Evolutionary conservation across 1,140 invertebrate species (phyloP).

Genomic region (Carposina sasakii): DNA sequence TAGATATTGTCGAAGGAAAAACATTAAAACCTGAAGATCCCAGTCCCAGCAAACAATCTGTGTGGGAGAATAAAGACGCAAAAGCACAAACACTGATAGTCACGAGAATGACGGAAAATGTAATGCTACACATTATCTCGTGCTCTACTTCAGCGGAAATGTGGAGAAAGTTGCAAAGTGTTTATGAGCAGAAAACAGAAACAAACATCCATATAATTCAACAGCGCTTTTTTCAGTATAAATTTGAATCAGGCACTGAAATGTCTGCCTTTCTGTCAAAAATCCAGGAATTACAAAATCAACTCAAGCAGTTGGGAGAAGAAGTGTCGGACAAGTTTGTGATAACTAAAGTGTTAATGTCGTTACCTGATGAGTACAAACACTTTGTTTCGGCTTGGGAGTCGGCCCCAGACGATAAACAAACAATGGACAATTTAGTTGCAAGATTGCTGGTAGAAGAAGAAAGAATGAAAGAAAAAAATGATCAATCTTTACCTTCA

Average conservation of each 20-base stretch:
- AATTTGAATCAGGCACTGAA: background rate
- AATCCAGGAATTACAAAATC: background rate
- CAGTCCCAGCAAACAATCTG: too few relatives aligned
- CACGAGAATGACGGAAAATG: too few relatives aligned
- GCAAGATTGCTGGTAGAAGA: conserved; percentile 32
- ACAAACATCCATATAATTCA: background rate
- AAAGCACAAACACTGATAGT: too few relatives aligned
- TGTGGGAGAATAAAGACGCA: too few relatives aligned
- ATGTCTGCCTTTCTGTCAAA: background rate
- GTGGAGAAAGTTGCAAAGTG: too few relatives aligned
- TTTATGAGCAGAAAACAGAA: too few relatives aligned
- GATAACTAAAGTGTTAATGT: background rate
- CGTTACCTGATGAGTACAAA: background rate
- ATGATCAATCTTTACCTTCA: background rate
- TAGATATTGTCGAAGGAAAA: too few relatives aligned
- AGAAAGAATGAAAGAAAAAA: conserved; percentile 9
- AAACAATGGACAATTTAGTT: conserved; percentile 34
- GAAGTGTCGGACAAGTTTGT: background rate
- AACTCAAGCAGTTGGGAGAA: background rate
- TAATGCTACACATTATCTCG: too few relatives aligned
- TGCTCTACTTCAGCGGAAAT: too few relatives aligned
- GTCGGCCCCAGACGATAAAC: conserved; percentile 13
- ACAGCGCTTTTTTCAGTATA: background rate
- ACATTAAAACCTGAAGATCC: too few relatives aligned
- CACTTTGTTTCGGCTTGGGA: conserved; percentile 1